Conservation (phyloP, 2,797 vertebrate genomes). For the Capromys pilorides region DNA sequence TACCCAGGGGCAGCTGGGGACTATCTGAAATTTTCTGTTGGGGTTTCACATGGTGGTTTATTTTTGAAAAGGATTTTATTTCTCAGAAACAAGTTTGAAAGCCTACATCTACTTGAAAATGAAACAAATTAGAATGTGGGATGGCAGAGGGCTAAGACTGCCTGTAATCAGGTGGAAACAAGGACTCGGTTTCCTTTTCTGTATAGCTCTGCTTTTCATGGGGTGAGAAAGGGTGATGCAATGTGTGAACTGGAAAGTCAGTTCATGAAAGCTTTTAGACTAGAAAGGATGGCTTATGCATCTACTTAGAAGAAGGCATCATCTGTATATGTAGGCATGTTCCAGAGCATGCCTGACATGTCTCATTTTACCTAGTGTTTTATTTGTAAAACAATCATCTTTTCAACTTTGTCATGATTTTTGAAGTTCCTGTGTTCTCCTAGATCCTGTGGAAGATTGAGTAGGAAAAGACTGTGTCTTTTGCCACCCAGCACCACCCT, state of each 20-base stretch:
- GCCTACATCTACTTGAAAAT: not conserved
- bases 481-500: rapidly evolving
- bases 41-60: not conserved
- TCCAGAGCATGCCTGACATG: not conserved
- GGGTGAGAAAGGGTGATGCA: too few relatives aligned
- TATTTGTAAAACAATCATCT: not conserved
- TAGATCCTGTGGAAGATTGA: not conserved
- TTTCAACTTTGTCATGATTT: not conserved
- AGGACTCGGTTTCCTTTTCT: not conserved
- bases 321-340: not conserved
- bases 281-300: not conserved
- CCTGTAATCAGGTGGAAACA: rapidly evolving
- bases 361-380: not conserved
- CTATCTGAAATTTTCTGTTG: not conserved
- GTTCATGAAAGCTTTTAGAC: not conserved
- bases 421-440: not conserved
- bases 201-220: too few relatives aligned
- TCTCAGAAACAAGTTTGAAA: not conserved
- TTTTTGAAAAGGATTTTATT: not conserved
- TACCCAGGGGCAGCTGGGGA: not conserved
- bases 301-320: not conserved
- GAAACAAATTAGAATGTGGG: not conserved
- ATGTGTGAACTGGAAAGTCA: not conserved
- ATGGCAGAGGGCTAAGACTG: not conserved
- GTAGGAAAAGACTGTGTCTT: not conserved